Conservation (phyloP, 2,888 invertebrate genomes). For the Amitus sp. region DNA sequence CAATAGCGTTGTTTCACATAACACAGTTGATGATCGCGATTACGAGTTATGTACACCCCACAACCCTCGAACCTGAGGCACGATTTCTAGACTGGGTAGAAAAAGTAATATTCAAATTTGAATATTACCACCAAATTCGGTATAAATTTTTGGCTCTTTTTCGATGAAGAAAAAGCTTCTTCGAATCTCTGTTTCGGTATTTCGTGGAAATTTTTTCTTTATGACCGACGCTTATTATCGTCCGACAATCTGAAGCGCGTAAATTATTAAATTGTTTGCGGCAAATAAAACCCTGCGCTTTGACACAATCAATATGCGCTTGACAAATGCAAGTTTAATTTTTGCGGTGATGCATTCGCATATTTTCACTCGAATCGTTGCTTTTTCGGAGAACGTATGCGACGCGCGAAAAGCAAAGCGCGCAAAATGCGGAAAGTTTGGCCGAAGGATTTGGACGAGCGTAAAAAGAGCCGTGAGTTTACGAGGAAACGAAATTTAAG, state of each 20-base stretch:
- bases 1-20: too few species aligned
- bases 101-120: too few species aligned
- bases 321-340: constrained; percentile 10
- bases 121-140: too few species aligned
- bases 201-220: too few species aligned
- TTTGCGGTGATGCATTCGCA: too few species aligned
- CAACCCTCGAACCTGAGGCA: too few species aligned
- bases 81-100: too few species aligned
- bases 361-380: background rate
- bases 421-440: constrained; percentile 6
- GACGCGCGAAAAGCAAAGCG: background rate
- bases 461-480: background rate
- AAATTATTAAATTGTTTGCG: constrained; percentile 32
- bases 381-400: background rate
- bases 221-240: constrained; percentile 49
- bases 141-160: too few species aligned
- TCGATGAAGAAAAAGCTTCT: too few species aligned
- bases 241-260: constrained; percentile 47
- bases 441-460: background rate
- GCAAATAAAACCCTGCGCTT: constrained; percentile 32
- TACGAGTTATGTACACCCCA: too few species aligned
- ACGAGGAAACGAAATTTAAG: background rate
- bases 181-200: too few species aligned
- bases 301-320: constrained; percentile 21
- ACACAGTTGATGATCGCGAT: too few species aligned